These are phyloP conservation scores for Drosophila cognata DNA, from an alignment of 2,888 invertebrate species.

Conservation along the genomic window DNA sequence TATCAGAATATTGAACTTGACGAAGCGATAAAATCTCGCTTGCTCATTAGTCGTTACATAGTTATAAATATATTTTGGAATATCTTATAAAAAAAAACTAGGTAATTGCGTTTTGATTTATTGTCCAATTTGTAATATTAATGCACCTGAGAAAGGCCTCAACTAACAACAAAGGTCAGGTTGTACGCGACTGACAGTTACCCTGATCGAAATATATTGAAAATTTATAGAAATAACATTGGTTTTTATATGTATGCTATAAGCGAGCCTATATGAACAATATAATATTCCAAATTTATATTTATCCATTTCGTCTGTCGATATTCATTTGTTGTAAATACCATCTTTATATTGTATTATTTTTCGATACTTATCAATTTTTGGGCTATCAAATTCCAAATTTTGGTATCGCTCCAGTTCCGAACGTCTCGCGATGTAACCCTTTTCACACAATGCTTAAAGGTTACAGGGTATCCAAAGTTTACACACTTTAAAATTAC, in stretches of 20 bases:
- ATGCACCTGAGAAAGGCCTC: not conserved
- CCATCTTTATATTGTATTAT: not conserved
- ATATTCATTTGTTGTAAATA: not conserved
- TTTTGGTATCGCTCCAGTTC: not conserved
- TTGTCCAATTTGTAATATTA: slow-evolving; percentile 2
- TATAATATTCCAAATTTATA: not conserved
- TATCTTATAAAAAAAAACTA: not conserved
- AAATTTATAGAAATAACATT: not conserved
- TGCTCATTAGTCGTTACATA: not conserved
- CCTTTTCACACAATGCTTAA: too few relatives aligned
- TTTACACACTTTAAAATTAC: not conserved
- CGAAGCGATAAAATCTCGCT: not conserved
- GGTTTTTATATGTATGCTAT: not conserved
- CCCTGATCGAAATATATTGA: not conserved
- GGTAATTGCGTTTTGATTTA: not conserved
- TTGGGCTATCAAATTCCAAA: not conserved
- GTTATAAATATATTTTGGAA: slow-evolving; percentile 7
- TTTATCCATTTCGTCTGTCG: not conserved
- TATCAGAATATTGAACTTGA: not conserved
- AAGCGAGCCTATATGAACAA: not conserved
- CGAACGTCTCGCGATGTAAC: not conserved
- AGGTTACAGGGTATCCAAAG: not conserved
- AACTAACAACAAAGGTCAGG: not conserved
- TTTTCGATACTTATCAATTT: not conserved
- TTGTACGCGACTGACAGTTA: not conserved